Evolutionary conservation across 2,113 vertebrate genomes (phyloP), one percentile per base, ranked within the genome.

Genomic region (Pholis gunnellus): DNA sequence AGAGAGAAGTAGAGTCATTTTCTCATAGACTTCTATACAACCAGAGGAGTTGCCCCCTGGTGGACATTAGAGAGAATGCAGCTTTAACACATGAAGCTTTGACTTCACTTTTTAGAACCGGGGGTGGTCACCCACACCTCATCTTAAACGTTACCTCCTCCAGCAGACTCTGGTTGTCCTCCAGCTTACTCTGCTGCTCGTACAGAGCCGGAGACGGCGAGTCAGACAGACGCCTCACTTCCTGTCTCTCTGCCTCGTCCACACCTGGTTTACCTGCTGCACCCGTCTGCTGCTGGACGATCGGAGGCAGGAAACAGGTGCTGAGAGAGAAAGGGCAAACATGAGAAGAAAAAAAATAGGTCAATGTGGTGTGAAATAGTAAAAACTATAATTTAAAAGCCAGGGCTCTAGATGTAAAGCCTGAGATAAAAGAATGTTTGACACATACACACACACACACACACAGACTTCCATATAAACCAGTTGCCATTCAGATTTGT

Each of bases 61-160:
- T 40, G 38, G 38, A 40, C 38, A 40, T 1, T 8, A 40, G 38
- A 40, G 38, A 40, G 9, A 40, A 40, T 9, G 38, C 9, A 40
- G 38, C 38, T 40, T 40, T 40, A 9, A 40, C 38, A 9, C 8
- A 2, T 8, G 38, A 40, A 40, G 38, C 38, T 40, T 9, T 40
- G 38, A 40, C 31, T 31, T 31, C 31, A 31, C 31, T 31, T 31
- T 31, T 1, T 7, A 7, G 6, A 8, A 31, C 31, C 31, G 31
- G 8, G 9, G 8, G 8, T 40, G 9, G 38, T 40, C 38, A 2
- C 38, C 38, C 38, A 9, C 8, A 40, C 38, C 38, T 40, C 38
- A 40, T 40, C 22, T n/a, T 54, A 22, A n/a, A 52, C 5, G 5
- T 56, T 46, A 94, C 95, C 94, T 95, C 91, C 0, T 93, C 92